Evolutionary conservation across 2,113 vertebrate species (phyloP).

Genomic region (Xerus inauris): DNA sequence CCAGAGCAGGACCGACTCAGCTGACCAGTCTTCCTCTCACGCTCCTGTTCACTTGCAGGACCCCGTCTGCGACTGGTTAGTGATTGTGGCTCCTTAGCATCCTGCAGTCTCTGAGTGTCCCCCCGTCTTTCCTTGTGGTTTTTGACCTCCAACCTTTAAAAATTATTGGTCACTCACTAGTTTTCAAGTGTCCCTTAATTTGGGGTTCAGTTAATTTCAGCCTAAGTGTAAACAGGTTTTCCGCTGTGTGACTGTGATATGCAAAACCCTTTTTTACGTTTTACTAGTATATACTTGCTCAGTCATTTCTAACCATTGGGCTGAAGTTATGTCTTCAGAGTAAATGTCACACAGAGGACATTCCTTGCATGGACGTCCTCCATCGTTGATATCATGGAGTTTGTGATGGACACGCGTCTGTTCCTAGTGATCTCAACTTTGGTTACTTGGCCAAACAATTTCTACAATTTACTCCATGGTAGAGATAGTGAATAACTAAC

Average conservation of each 20-base stretch:
- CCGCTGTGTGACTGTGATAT: background rate
- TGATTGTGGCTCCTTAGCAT: background rate
- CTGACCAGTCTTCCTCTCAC: background rate
- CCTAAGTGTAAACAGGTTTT: background rate
- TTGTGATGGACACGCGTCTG: background rate
- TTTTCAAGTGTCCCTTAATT: slow-evolving; percentile 12
- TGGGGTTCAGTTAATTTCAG: background rate
- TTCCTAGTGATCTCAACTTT: background rate
- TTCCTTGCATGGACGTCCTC: background rate
- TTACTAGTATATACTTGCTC: background rate
- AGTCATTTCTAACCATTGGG: background rate
- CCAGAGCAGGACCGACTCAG: background rate
- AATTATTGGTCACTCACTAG: background rate
- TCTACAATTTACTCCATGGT: background rate
- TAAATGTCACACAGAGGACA: background rate
- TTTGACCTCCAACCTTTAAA: background rate
- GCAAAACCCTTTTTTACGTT: background rate
- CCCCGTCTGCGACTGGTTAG: background rate
- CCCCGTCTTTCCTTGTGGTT: background rate
- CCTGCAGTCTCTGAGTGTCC: background rate
- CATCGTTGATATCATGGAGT: background rate
- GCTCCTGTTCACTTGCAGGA: background rate
- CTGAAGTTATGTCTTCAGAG: background rate
- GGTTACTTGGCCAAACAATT: background rate
- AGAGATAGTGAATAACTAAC: background rate